Percentiles rank a stretch among this genome's conserved stretches.
These are phyloP conservation scores for Oscheius sp. DNA, from an alignment of 2,888 invertebrate genomes.

Conservation along the genomic window DNA sequence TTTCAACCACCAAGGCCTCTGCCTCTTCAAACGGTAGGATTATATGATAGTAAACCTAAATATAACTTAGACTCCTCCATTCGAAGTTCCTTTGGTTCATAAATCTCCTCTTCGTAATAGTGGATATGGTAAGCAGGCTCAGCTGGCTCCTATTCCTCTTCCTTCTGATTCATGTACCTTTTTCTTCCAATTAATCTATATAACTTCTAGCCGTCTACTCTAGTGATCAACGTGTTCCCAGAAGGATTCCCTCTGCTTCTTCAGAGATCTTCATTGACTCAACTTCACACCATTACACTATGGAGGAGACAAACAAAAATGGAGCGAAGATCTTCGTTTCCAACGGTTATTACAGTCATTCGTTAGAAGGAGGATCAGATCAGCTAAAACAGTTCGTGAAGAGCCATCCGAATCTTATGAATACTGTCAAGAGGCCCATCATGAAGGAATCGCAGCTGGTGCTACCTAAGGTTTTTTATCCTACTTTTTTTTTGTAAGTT, in stretches of 20 bases:
- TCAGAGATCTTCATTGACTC: slow-evolving; percentile 23
- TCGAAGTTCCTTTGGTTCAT: slow-evolving; percentile 1
- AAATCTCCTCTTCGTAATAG: slow-evolving; percentile 13
- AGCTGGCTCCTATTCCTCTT: slow-evolving; percentile 6
- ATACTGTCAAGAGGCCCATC: background rate
- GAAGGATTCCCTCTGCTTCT: background rate
- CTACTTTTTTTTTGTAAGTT: background rate
- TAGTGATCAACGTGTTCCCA: background rate
- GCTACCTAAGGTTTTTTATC: background rate
- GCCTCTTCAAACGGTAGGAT: slow-evolving; percentile 7
- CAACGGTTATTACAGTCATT: background rate
- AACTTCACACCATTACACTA: background rate
- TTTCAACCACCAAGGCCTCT: no score
- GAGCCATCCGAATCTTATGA: slow-evolving; percentile 16
- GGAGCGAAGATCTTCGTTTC: slow-evolving; percentile 1
- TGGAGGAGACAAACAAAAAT: background rate
- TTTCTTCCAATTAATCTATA: background rate
- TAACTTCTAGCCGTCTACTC: background rate
- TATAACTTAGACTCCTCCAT: background rate
- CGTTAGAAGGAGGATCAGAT: slow-evolving; percentile 7
- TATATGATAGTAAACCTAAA: background rate
- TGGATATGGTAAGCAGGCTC: slow-evolving; percentile 8
- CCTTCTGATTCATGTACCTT: slow-evolving; percentile 11
- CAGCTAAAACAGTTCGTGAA: slow-evolving; percentile 21
- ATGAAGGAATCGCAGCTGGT: slow-evolving; percentile 26